Evolutionary conservation across 2,888 invertebrate genomes (phyloP).

Genomic region (Spialia ferax): DNA sequence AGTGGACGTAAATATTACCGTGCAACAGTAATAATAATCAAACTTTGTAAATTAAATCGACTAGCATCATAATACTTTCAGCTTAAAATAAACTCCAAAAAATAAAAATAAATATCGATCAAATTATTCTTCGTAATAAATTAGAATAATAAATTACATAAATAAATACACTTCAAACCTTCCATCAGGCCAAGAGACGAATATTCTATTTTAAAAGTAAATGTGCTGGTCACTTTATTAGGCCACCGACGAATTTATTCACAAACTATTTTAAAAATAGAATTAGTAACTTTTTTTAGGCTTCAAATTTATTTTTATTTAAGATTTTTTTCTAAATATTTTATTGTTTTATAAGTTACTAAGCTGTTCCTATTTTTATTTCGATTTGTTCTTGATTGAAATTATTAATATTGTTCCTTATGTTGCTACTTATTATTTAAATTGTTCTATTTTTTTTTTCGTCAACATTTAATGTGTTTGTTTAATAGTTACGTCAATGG

Average conservation of each 20-base stretch:
- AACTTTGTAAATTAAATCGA: constrained; percentile 62
- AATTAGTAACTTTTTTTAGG: constrained; percentile 18
- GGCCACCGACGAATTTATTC: constrained; percentile 23
- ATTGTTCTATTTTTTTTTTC: too few relatives aligned
- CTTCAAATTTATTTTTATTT: background rate
- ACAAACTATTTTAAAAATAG: constrained; percentile 8
- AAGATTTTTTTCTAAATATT: background rate
- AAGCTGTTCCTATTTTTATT: background rate
- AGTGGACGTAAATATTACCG: constrained; percentile 65
- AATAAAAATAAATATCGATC: constrained; percentile 39
- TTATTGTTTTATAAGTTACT: too few relatives aligned
- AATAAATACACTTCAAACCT: constrained; percentile 55
- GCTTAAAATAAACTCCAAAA: constrained; percentile 51
- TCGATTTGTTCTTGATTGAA: background rate
- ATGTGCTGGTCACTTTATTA: constrained; percentile 23
- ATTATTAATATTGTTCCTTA: background rate
- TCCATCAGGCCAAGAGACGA: constrained; percentile 75
- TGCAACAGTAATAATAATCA: constrained; percentile 46
- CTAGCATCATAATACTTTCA: constrained; percentile 83
- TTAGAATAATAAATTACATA: constrained; percentile 48
- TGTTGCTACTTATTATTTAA: background rate
- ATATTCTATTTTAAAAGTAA: constrained; percentile 74
- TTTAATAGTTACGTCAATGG: constrained; percentile 35
- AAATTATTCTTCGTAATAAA: constrained; percentile 3
- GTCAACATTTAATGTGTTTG: background rate